Evolutionary conservation across 2,113 vertebrate genomes (phyloP), one percentile per base, ranked within the genome.

Genomic region (Pseudorectes ferrugineus): DNA sequence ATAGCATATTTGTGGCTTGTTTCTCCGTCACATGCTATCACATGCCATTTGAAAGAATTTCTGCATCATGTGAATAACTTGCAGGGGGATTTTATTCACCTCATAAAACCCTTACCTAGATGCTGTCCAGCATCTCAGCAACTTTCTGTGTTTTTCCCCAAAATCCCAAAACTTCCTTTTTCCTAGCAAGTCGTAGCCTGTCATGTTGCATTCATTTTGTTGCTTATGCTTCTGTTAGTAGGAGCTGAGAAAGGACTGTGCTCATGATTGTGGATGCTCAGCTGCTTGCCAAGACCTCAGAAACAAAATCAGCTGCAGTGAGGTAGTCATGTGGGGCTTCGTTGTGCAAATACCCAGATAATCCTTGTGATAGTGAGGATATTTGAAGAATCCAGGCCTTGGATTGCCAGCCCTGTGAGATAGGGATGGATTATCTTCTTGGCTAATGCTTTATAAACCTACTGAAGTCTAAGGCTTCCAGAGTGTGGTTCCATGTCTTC

Each of bases 111-210:
- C 20, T 66, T 54, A 52, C 36, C 17, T 54, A 31, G 18, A 22
- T 75, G 17, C 33, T 94, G 20, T 33, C 31, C 31, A 24, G 31
- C 52, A 55, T 75, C 57, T 87, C 42, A 68, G 3, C 21, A 73
- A 33, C 11, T 17, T 62, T 24, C 26, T 54, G 8, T 0, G 17
- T 36, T 15, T 12, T 8, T 1, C 1, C 5, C 6, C 1, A 12
- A 28, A 65, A 59, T n/a, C 20, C 31, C 12, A 61, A 61, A 16
- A 16, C 11, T 8, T 22, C 29, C 57, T 85, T 49, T 77, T 71
- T 25, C 19, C 45, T 48, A 33, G 12, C 42, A 59, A 40, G 17
- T 65, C 9, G 2, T 5, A 57, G 31, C 23, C 52, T 67, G 55
- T 59, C 17, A 5, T 5, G 14, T 75, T 88, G 33, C 26, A 28